Percentiles rank a stretch among this genome's conserved stretches.
These are phyloP conservation scores for Drosophila nikananu DNA, from an alignment of 1,140 invertebrate genomes.

Conservation along the genomic window DNA sequence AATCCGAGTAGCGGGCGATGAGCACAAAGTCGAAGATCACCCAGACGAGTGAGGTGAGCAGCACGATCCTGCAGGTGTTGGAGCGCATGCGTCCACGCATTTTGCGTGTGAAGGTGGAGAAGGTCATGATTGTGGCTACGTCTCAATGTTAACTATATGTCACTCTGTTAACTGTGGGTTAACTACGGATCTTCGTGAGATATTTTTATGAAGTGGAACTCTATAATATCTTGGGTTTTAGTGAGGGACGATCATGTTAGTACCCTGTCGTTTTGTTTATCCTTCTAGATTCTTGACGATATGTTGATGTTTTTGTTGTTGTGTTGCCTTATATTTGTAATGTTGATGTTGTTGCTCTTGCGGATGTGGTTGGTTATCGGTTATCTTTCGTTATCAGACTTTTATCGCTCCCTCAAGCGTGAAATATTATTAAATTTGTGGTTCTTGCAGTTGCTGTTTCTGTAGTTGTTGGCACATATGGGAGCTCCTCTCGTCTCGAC, in stretches of 20 bases:
- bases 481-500: constrained; percentile 49
- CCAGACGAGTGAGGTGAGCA: constrained; percentile 98
- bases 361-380: constrained; percentile 31
- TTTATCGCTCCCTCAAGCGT: constrained; percentile 65
- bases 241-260: constrained; percentile 31
- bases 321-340: constrained; percentile 24
- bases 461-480: constrained; percentile 70
- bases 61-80: constrained; percentile 97
- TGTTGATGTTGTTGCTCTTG: constrained; percentile 24
- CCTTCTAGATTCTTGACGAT: constrained; percentile 23
- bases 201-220: constrained; percentile 5
- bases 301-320: constrained; percentile 43
- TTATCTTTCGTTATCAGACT: constrained; percentile 74
- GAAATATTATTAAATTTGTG: constrained; percentile 55
- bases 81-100: constrained; percentile 94
- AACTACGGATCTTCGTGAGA: neutral
- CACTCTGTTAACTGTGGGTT: constrained; percentile 19
- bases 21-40: constrained; percentile 96
- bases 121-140: constrained; percentile 62
- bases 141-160: constrained; percentile 16
- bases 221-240: constrained; percentile 10
- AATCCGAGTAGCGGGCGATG: constrained; percentile 97
- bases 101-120: constrained; percentile 87
- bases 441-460: constrained; percentile 19
- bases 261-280: constrained; percentile 11